These are phyloP conservation scores for Plecturocebus donacophilus DNA, from an alignment of 2,113 vertebrate species.

Conservation along the genomic window DNA sequence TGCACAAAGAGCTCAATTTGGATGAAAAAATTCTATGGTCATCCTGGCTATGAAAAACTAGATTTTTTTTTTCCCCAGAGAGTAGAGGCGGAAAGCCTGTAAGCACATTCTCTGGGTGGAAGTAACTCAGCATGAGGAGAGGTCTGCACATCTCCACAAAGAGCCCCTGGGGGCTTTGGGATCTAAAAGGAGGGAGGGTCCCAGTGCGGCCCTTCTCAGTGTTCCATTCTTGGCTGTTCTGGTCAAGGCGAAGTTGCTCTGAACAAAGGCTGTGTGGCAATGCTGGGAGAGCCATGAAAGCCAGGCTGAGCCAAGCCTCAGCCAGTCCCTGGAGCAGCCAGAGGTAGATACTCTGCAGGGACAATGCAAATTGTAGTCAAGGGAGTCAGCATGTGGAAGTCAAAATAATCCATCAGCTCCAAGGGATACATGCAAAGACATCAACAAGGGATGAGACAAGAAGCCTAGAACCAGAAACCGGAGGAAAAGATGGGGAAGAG, in stretches of 20 bases:
- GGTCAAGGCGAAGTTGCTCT: not conserved
- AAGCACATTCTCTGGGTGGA: not conserved
- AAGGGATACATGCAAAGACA: not conserved
- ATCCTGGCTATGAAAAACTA: not conserved
- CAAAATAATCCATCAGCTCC: not conserved
- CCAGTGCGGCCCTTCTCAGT: not conserved
- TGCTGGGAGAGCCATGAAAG: not conserved
- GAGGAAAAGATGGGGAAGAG: not conserved
- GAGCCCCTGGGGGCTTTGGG: not conserved
- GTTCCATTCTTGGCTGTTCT: not conserved
- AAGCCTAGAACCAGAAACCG: not conserved
- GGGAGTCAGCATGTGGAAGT: not conserved
- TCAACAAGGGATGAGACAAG: not conserved
- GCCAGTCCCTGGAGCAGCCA: not conserved
- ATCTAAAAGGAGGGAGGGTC: not conserved
- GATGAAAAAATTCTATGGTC: not conserved
- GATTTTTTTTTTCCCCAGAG: too few relatives aligned
- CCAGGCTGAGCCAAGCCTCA: not conserved
- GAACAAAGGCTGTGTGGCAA: not conserved
- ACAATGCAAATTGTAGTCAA: not conserved
- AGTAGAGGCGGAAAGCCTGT: not conserved
- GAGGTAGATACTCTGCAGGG: not conserved
- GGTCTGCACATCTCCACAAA: rapidly evolving
- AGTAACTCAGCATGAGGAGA: not conserved
- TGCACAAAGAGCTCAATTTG: not conserved